These are phyloP conservation scores for Eupsilia transversa DNA, from an alignment of 2,888 invertebrate genomes.

Conservation along the genomic window DNA sequence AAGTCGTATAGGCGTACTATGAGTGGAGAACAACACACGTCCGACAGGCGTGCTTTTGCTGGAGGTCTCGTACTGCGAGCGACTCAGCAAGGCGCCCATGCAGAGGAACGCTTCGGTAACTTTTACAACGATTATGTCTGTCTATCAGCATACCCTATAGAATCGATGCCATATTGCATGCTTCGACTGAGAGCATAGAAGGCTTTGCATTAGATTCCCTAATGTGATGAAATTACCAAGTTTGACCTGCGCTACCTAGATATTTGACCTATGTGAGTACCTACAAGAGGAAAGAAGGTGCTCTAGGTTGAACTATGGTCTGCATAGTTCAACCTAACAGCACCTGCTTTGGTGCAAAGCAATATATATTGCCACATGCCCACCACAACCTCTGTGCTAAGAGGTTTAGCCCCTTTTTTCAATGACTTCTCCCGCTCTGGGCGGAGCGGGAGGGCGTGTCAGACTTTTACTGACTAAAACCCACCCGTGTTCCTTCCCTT, in stretches of 20 bases:
- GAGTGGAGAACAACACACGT: conserved; percentile 94
- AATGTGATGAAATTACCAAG: background rate
- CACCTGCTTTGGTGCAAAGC: background rate
- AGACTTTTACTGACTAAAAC: no score
- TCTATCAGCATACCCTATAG: background rate
- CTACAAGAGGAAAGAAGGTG: background rate
- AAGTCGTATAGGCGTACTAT: conserved; percentile 91
- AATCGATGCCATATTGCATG: no score
- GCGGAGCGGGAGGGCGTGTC: no score
- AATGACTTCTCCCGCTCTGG: no score
- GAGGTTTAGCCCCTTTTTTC: no score
- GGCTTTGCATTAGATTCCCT: background rate
- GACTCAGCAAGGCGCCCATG: conserved; percentile 92
- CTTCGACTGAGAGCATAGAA: background rate
- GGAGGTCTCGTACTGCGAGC: conserved; percentile 97
- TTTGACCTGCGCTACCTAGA: background rate
- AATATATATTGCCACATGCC: no score
- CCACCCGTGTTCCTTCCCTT: no score
- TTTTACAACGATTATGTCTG: background rate
- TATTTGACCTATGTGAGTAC: background rate
- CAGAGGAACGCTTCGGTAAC: conserved; percentile 79
- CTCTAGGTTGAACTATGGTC: background rate
- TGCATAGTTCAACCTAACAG: no score
- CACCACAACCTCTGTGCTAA: no score
- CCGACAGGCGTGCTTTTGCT: conserved; percentile 96